phyloP scores from a whole-genome alignment of 2,888 invertebrate genomes.

The Euplexia lucipara region DNA sequence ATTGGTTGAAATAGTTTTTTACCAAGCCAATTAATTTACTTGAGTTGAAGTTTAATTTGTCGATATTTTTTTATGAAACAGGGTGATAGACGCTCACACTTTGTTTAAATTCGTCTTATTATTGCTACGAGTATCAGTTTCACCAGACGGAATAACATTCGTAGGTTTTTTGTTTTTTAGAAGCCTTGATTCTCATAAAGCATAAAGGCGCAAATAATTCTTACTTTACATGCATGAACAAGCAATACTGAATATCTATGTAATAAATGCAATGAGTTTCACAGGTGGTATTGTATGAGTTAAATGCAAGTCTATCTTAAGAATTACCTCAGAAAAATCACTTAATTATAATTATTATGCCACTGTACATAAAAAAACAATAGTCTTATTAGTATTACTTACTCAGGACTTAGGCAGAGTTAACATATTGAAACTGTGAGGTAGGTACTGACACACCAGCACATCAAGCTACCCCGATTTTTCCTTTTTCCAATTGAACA shows the following conservation, averaged over 20 bases:
- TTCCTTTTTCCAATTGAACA: no score
- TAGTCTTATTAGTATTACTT: background rate
- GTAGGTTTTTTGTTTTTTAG: no score
- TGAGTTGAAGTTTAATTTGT: no score
- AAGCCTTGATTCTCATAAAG: background rate
- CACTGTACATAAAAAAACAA: slow-evolving; percentile 26
- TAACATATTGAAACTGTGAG: background rate
- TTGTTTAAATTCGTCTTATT: background rate
- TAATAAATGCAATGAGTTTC: slow-evolving; percentile 26
- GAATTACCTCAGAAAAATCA: slow-evolving; percentile 16
- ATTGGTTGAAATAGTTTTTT: no score
- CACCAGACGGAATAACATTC: background rate
- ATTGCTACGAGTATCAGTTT: background rate
- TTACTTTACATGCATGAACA: slow-evolving; percentile 9
- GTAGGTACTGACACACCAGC: no score
- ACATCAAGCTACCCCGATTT: no score
- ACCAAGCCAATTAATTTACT: no score
- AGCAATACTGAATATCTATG: background rate
- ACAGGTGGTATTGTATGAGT: slow-evolving; percentile 21
- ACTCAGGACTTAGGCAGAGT: background rate
- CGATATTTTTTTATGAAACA: no score
- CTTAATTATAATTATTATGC: slow-evolving; percentile 40
- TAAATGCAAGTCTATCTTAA: slow-evolving; percentile 24
- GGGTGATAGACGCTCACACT: no score
- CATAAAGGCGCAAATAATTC: background rate